These are phyloP conservation scores for Accipiter virgatus DNA, from an alignment of 2,113 vertebrate genomes.

Conservation along the genomic window DNA sequence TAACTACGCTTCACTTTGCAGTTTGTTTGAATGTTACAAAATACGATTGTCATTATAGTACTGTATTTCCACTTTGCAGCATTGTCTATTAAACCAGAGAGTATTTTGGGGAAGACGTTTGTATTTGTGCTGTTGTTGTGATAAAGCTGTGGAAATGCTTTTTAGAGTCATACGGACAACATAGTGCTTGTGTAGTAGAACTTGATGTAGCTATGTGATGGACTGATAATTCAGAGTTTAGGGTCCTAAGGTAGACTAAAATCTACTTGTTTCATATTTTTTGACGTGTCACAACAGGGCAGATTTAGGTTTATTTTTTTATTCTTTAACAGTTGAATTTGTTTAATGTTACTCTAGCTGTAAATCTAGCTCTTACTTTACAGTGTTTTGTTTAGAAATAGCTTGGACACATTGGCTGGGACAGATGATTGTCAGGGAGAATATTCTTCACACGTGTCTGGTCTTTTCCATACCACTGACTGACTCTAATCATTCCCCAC, in stretches of 20 bases:
- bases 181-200: background rate
- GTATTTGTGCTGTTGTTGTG: background rate
- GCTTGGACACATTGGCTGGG: background rate
- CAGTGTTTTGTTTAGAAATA: background rate
- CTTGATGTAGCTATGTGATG: background rate
- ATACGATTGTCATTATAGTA: background rate
- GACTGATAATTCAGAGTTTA: background rate
- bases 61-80: background rate
- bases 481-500: background rate
- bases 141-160: background rate
- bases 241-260: background rate
- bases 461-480: background rate
- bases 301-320: background rate
- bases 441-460: background rate
- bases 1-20: background rate
- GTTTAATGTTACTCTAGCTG: background rate
- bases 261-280: background rate
- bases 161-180: background rate
- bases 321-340: background rate
- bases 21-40: background rate
- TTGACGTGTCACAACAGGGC: background rate
- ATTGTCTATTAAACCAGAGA: background rate
- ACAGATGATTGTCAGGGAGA: background rate
- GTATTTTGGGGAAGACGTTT: background rate
- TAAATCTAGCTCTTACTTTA: background rate